Conservation (phyloP, 1,140 invertebrate species). For the Carposina sasakii region DNA sequence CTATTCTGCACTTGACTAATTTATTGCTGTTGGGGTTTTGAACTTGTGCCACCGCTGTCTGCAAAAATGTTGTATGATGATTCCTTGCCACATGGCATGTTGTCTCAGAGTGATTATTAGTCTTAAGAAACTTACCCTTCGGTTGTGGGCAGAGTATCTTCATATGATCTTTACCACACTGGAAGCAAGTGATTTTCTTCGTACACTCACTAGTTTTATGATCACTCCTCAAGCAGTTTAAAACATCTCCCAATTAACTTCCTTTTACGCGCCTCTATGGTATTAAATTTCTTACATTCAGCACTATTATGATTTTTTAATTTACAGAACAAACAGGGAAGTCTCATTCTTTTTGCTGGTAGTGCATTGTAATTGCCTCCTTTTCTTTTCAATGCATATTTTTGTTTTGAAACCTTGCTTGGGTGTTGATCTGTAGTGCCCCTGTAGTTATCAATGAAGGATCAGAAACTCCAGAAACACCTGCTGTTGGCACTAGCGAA, state of each 20-base stretch:
- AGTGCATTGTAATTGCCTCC: not conserved
- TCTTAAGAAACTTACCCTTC: not conserved
- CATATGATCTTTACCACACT: not conserved
- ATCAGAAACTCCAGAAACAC: not conserved
- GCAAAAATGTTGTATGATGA: not conserved
- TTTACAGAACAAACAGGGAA: not conserved
- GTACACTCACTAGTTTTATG: not conserved
- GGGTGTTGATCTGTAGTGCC: not conserved
- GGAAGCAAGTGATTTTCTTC: not conserved
- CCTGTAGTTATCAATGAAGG: not conserved
- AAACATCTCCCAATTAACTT: not conserved
- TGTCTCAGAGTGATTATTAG: not conserved
- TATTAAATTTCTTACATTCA: not conserved
- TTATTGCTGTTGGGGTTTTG: not conserved
- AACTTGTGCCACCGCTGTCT: conserved; percentile 5
- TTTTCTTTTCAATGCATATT: not conserved
- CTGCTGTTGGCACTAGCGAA: not conserved
- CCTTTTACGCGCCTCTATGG: not conserved
- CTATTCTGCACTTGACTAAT: not conserved
- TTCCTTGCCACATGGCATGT: not conserved
- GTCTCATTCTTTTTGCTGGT: not conserved
- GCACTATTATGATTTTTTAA: not conserved
- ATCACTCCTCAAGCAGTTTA: not conserved
- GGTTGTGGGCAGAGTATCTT: not conserved
- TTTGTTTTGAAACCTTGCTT: not conserved